A percentile compares a stretch with the other conserved stretches of the same genome.
phyloP scores from a whole-genome alignment of 2,113 vertebrate species.

The Diglossa brunneiventris region DNA sequence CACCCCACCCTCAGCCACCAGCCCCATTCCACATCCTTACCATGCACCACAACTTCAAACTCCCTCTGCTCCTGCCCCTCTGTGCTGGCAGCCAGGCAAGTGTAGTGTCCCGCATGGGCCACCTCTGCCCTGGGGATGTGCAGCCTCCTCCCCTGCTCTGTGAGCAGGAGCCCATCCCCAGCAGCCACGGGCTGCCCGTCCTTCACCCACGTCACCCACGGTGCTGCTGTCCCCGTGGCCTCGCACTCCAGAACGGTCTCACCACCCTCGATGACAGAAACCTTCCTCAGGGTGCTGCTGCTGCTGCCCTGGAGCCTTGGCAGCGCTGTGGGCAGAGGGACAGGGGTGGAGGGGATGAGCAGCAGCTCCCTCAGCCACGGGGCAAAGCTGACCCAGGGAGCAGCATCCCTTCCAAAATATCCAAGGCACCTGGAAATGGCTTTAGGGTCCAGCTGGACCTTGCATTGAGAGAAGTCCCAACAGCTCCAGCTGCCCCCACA shows the following conservation, averaged over 20 bases:
- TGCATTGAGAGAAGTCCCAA: fast-evolving
- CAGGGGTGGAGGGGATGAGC: not conserved
- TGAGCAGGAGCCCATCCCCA: not conserved
- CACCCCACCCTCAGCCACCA: not conserved
- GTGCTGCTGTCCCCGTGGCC: not conserved
- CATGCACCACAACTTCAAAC: conserved; percentile 64
- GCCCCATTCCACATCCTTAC: conserved; percentile 18
- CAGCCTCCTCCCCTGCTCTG: conserved; percentile 22
- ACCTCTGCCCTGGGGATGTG: conserved; percentile 24
- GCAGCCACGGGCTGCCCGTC: not conserved
- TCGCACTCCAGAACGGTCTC: conserved; percentile 61
- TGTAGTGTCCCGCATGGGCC: conserved; percentile 60
- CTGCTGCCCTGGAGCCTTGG: conserved; percentile 3
- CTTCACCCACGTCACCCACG: conserved; percentile 59
- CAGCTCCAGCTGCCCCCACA: too few relatives aligned
- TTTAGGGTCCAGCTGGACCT: not conserved
- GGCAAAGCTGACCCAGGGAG: not conserved
- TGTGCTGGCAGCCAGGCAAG: conserved; percentile 46
- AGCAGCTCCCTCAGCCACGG: not conserved
- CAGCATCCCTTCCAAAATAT: not conserved
- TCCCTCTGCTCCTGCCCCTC: conserved; percentile 53
- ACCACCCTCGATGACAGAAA: conserved; percentile 37
- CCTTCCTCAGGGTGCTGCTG: not conserved
- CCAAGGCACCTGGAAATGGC: not conserved
- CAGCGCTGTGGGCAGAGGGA: conserved; percentile 10